A percentile compares a stretch with the other conserved stretches of the same genome.
Conservation (phyloP, 2,797 vertebrate genomes). For the Numenius phaeopus region DNA sequence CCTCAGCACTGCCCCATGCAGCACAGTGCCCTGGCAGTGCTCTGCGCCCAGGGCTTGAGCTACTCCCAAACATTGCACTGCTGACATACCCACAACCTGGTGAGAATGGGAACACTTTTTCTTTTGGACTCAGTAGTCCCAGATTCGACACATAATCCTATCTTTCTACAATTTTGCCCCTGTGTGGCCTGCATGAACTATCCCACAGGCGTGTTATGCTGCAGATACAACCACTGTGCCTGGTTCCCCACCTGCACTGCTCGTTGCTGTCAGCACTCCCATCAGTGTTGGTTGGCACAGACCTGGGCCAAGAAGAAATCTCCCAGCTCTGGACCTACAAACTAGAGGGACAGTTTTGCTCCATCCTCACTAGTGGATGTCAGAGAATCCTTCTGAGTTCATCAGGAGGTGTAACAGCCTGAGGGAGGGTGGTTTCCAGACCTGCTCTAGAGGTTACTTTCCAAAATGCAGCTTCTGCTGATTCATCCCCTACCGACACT, state of each 20-base stretch:
- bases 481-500: slow-evolving; percentile 36
- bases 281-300: not conserved
- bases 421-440: not conserved
- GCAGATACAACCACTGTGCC: not conserved
- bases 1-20: not conserved
- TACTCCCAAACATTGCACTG: not conserved
- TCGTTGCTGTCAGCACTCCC: fast-evolving
- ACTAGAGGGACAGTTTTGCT: not conserved
- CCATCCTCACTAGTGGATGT: not conserved
- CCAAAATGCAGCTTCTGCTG: slow-evolving; percentile 53
- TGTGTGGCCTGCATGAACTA: not conserved
- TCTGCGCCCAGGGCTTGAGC: not conserved
- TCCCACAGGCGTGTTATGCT: not conserved
- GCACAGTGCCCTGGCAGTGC: fast-evolving
- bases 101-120: not conserved
- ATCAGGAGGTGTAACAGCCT: not conserved
- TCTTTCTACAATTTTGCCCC: not conserved
- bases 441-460: slow-evolving; percentile 2
- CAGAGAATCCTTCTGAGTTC: not conserved
- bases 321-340: not conserved
- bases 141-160: not conserved
- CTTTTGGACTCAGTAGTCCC: not conserved
- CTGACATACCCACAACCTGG: not conserved
- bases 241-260: fast-evolving
- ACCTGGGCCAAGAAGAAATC: not conserved